Evolutionary conservation across 2,888 invertebrate genomes (phyloP), one percentile per base, ranked within the genome.

Genomic region (Nycteola revayana): DNA sequence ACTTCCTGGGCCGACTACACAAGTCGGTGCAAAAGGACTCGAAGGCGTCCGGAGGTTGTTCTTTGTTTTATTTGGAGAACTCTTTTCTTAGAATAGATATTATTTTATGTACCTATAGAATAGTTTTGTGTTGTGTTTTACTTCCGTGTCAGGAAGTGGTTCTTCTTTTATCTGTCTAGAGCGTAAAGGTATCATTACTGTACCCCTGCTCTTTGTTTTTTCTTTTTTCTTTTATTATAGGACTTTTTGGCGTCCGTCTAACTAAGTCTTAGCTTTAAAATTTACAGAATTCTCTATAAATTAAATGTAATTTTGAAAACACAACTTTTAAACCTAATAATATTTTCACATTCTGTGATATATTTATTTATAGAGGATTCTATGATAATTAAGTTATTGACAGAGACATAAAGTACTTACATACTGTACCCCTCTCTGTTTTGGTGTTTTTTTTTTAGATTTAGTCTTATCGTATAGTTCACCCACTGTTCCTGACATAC

Each of bases 21-120:
- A 85, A 87, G 86, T 73, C 82, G 84, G 82, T 73, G 66, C 55
- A 57, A 66, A 59, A 53, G 71, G 74, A 77, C 75, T 67, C 50
- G 44, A 58, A 67, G 59, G 56, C 68, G 62, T 68, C 75, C 67
- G 63, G 66, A 62, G 52, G 60, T 49, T 60, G 44, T 52, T 49
- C 42, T 51, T 54, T 60, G 58, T 47, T 59, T 54, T 47, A 64
- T 30, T 36, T n/a, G n/a, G n/a, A n/a, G 30, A 25, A 59, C 36
- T 49, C 31, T 51, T 40, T 60, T 43, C 60, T 36, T 73, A 71
- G 67, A 65, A 55, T 71, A 66, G 68, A 56, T 63, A 60, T 52
- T 53, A 60, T 66, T 68, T n/a, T 57, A 54, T 73, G 62, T 43
- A 18, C 6, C 3, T 5, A 68, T 77, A 53, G 54, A 57, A 54